Base-by-base conservation (phyloP, 2,888 invertebrate species). In the Ferrisia virgata region DNA sequence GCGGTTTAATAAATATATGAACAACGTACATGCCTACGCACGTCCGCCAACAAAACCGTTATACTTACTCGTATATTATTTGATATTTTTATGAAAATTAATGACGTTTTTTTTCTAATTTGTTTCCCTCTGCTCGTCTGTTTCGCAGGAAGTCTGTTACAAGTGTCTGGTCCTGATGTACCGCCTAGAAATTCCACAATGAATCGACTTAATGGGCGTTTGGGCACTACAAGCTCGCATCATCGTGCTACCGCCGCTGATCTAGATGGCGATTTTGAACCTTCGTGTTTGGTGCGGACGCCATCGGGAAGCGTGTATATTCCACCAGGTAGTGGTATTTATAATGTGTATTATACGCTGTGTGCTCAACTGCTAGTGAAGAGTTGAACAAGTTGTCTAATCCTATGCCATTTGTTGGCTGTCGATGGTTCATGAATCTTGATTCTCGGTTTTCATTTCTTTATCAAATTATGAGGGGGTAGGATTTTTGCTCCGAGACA, bases 281-380 rank as follows among this genome's bases (percentile, higher is more conserved):
- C 96, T 87, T 94, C 95, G 89, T 96, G 96, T 89, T 92, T 96
- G 88, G 95, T 96, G 88, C 92, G 96, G 89, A 96, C 96, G 86
- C 95, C 96, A 87, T 96, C 96, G 87, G 96, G 96, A 89, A 96
- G 96, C 91, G 95, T 96, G 89, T 96, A 96, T 91, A 96, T 96
- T 92, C 96, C 96, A 89, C 94, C 95, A 91, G 93, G 88, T 88
- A 86, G 84, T 85, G 72, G 72, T 85, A 84, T 82, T 84, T 76
- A 85, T 36, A 25, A 47, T 25, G 36, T 47, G n/a, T 18, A n/a
- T n/a, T 47, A 64, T 78, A 82, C 22, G 80, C 43, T 33, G 72
- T 78, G 82, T 47, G 11, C n/a, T n/a, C n/a, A n/a, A n/a, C n/a
- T n/a, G n/a, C 40, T 0, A 9, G 43, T 76, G 39, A 39, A 43